Conservation (phyloP, 2,113 vertebrate species). For the Lophura nycthemera region DNA sequence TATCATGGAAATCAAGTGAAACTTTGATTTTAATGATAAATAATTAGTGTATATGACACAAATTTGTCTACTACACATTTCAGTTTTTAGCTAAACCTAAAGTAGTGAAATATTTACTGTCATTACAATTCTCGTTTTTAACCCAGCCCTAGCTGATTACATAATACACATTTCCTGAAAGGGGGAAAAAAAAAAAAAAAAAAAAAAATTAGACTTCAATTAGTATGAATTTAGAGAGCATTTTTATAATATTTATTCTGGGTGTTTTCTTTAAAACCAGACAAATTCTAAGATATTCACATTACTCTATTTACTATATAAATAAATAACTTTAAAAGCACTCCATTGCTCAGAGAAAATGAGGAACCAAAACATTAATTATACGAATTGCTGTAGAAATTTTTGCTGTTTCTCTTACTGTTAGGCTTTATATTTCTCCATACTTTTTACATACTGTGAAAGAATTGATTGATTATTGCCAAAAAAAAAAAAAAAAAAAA, state of each 20-base stretch:
- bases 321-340: background rate
- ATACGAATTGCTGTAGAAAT: background rate
- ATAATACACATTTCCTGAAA: background rate
- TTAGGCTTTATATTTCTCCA: background rate
- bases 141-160: background rate
- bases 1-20: background rate
- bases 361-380: background rate
- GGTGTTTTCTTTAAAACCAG: background rate
- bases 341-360: background rate
- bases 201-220: background rate
- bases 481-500: no score
- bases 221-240: background rate
- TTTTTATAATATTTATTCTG: background rate
- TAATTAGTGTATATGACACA: background rate
- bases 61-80: background rate
- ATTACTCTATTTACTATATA: background rate
- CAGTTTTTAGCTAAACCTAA: background rate
- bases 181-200: no score
- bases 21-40: background rate
- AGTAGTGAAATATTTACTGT: background rate
- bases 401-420: background rate
- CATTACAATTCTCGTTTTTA: background rate
- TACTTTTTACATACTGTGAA: background rate
- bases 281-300: background rate
- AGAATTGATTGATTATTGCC: background rate